Evolutionary conservation across 2,113 vertebrate species (phyloP), one percentile per base, ranked within the genome.

Genomic region (Sander vitreus): DNA sequence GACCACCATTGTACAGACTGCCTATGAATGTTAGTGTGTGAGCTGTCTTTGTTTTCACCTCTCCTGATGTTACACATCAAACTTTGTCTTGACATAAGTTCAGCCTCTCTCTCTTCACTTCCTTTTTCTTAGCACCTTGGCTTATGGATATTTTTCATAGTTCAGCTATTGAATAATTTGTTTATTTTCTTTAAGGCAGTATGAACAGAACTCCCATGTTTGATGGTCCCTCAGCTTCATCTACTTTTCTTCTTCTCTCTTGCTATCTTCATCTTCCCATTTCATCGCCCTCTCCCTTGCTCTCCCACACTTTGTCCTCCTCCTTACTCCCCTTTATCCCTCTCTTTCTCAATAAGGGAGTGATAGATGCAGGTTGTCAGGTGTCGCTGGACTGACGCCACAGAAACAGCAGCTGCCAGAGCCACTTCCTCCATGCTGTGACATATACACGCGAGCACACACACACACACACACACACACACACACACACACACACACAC

Each of bases 341-440:
- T 95, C 94, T 92, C 90, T 94, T 95, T 94, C 95, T 96, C 95
- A 95, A 96, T 96, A 95, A 94, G 93, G 93, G 93, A 95, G 95
- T 96, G 95, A 96, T 96, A 94, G 93, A 96, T 96, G 94, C 95
- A 96, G 94, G 93, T 96, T 95, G 89, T 94, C 93, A 93, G 92
- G 84, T 94, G 94, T 95, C 88, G 90, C 92, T 97, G 95, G 95
- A 96, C 91, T 74, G 82, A 90, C 85, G 95, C 96, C 95, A 95
- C 93, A 78, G 85, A 90, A 93, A 95, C 89, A 94, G 93, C 92
- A 94, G 94, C 90, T 96, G 95, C 93, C 94, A 96, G 94, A 89
- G 94, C 87, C 89, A 91, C 93, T 91, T 94, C 91, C 90, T 83
- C 90, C 91, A 87, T 85, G 86, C 91, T 84, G 88, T 12, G 89